A percentile compares a stretch with the other conserved stretches of the same genome.
These are phyloP conservation scores for Drosophila bipectinata DNA, from an alignment of 1,140 invertebrate species.

Conservation along the genomic window DNA sequence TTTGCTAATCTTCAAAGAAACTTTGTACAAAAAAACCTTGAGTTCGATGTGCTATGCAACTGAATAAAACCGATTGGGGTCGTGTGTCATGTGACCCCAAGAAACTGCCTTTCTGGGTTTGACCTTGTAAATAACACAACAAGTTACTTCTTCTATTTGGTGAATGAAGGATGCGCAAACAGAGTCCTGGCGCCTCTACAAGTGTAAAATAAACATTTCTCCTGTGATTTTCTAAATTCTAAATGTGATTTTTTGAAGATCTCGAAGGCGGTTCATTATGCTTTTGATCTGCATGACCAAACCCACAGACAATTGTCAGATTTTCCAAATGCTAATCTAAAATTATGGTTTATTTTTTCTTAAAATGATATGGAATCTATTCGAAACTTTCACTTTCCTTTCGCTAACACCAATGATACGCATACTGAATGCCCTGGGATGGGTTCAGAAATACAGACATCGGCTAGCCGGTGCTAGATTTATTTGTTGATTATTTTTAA, in stretches of 20 bases:
- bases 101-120: conserved; percentile 39
- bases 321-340: conserved; percentile 19
- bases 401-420: conserved; percentile 4
- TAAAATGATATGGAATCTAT: conserved; percentile 33
- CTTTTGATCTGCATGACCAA: conserved; percentile 29
- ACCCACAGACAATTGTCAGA: background rate
- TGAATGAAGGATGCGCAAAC: conserved; percentile 39
- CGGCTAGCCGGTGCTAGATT: conserved; percentile 24
- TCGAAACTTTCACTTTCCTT: conserved; percentile 15
- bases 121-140: conserved; percentile 63
- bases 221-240: conserved; percentile 32
- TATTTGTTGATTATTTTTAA: conserved; percentile 27
- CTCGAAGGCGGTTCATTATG: conserved; percentile 10
- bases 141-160: conserved; percentile 23
- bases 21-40: conserved; percentile 59
- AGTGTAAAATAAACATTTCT: conserved; percentile 63
- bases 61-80: conserved; percentile 64
- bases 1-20: conserved; percentile 29
- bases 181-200: conserved; percentile 59
- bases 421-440: conserved; percentile 41
- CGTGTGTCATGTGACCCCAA: conserved; percentile 53
- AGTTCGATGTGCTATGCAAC: conserved; percentile 52
- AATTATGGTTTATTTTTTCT: conserved; percentile 4
- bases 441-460: conserved; percentile 24
- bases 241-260: conserved; percentile 27